phyloP scores from a whole-genome alignment of 2,797 vertebrate genomes.

The Microchirus variegatus region DNA sequence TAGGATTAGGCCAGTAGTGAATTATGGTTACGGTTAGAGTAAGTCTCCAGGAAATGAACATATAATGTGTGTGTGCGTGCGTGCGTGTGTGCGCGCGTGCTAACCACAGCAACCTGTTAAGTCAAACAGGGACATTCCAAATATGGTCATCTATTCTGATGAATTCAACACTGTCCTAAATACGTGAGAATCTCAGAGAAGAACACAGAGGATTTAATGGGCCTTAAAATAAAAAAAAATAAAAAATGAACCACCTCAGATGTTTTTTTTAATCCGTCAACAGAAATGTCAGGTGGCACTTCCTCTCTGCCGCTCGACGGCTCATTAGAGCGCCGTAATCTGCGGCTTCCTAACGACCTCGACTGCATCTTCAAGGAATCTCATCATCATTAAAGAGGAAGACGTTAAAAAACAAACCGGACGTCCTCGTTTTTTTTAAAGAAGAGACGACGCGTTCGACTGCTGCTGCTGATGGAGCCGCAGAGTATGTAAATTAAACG shows the following conservation, averaged over 20 bases:
- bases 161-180: conserved; percentile 5
- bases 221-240: too few relatives aligned
- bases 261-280: conserved; percentile 17
- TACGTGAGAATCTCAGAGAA: not conserved
- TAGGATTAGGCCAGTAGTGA: too few relatives aligned
- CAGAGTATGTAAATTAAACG: conserved; percentile 15
- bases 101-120: conserved; percentile 22
- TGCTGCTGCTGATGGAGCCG: not conserved
- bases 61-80: not conserved
- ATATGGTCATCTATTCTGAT: conserved; percentile 21
- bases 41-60: too few relatives aligned
- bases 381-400: conserved; percentile 3
- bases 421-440: conserved; percentile 14
- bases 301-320: conserved; percentile 7
- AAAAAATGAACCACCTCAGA: not conserved
- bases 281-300: conserved; percentile 7
- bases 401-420: conserved; percentile 18
- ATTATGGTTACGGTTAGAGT: too few relatives aligned
- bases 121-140: conserved; percentile 36
- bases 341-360: conserved; percentile 12
- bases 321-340: conserved; percentile 4
- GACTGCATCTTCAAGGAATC: conserved; percentile 8
- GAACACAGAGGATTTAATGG: too few relatives aligned
- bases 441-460: not conserved
- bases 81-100: conserved; percentile 7